These are phyloP conservation scores for Hipparchia sbordonii DNA, from an alignment of 2,888 invertebrate species.

Conservation along the genomic window DNA sequence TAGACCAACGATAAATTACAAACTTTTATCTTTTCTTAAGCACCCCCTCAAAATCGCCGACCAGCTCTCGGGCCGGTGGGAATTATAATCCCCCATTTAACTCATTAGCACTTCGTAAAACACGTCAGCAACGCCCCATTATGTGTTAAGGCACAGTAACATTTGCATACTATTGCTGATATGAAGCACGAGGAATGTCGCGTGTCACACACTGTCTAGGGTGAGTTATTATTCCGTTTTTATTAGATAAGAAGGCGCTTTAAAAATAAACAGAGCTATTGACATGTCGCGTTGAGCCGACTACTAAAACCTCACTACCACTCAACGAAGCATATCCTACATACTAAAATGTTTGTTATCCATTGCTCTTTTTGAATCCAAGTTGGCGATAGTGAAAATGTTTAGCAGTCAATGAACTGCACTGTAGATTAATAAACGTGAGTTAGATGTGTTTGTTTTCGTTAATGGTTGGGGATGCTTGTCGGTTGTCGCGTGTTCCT, in stretches of 20 bases:
- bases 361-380: constrained; percentile 21
- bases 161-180: constrained; percentile 57
- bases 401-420: not conserved
- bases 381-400: not conserved
- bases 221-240: constrained; percentile 74
- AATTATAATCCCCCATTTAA: constrained; percentile 27
- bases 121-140: constrained; percentile 33
- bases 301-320: constrained; percentile 10
- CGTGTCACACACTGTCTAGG: constrained; percentile 65
- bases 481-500: constrained; percentile 63
- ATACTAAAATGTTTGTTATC: not conserved
- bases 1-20: no score
- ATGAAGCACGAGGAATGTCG: constrained; percentile 56
- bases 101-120: constrained; percentile 44
- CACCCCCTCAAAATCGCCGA: not conserved
- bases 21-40: not conserved
- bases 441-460: constrained; percentile 5
- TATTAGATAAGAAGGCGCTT: constrained; percentile 68
- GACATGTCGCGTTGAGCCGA: constrained; percentile 60
- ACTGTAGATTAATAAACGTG: not conserved
- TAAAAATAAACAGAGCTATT: constrained; percentile 75
- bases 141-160: constrained; percentile 43
- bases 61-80: constrained; percentile 1
- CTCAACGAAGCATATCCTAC: not conserved
- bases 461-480: constrained; percentile 10